Conservation (phyloP, 2,888 invertebrate genomes). For the Phytoseiulus persimilis region DNA sequence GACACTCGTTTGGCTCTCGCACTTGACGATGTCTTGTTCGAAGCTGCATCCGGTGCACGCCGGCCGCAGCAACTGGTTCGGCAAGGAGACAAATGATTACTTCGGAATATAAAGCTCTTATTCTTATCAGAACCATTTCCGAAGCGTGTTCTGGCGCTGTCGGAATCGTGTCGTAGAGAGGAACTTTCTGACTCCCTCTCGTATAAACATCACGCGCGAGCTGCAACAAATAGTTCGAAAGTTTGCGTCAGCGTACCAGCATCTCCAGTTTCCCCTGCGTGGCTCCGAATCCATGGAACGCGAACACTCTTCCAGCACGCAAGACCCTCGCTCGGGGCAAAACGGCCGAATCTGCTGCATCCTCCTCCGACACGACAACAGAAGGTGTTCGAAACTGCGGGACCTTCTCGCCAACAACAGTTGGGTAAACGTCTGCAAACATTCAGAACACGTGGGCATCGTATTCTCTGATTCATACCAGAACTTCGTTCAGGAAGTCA, state of each 20-base stretch:
- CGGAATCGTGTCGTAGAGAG: no score
- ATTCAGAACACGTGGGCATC: background rate
- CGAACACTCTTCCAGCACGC: slow-evolving; percentile 16
- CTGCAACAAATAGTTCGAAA: background rate
- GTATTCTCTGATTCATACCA: background rate
- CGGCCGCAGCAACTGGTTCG: slow-evolving; percentile 12
- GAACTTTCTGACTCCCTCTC: no score
- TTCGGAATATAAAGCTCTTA: no score
- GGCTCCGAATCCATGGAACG: slow-evolving; percentile 25
- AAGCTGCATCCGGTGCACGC: slow-evolving; percentile 6
- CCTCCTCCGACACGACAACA: slow-evolving; percentile 15
- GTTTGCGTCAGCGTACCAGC: background rate
- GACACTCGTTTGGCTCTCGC: slow-evolving; percentile 8
- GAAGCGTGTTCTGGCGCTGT: no score
- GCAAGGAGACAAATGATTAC: background rate
- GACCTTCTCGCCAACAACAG: slow-evolving; percentile 18
- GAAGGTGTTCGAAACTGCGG: slow-evolving; percentile 23
- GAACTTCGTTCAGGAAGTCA: background rate
- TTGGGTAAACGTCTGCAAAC: slow-evolving; percentile 35
- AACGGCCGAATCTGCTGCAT: slow-evolving; percentile 27
- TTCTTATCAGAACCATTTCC: no score
- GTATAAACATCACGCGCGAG: no score
- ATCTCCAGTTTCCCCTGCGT: slow-evolving; percentile 25
- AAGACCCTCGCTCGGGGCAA: slow-evolving; percentile 7
- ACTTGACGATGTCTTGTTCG: slow-evolving; percentile 15